Evolutionary conservation across 2,888 invertebrate genomes (phyloP), one percentile per base, ranked within the genome.

Genomic region (Hyalella azteca): DNA sequence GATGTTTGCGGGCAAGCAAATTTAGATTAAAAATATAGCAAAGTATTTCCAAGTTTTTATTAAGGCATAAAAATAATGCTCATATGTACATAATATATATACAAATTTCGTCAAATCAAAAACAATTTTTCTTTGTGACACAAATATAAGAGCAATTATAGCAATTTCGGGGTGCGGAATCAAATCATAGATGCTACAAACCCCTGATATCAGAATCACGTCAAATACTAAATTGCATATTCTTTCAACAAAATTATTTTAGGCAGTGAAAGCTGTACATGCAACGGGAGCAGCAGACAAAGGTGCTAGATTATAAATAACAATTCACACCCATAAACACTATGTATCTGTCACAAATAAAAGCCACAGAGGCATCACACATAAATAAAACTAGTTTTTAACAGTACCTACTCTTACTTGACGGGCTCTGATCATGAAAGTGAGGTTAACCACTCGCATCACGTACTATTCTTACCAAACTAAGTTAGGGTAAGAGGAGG

Each of bases 351-450:
- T 54, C 54, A 7, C 26, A 13, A 26, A 19, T 54, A 54, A 54
- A 54, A 54, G 22, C 22, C 22, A 22, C 54, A 54, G 29, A 54
- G 22, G 9, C 19, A 26, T 54, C 54, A 7, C 26, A 54, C n/a
- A n/a, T n/a, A n/a, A 54, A 54, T 54, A 54, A 54, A 54, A 54
- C 54, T 22, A 54, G 22, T 54, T 26, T 54, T n/a, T n/a, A 54
- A 26, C 15, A 49, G 3, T 22, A 49, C 49, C 49, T 49, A 22
- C 26, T 22, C n/a, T n/a, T n/a, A n/a, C n/a, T n/a, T n/a, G n/a
- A n/a, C n/a, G n/a, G n/a, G n/a, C n/a, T n/a, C n/a, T n/a, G n/a
- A n/a, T 9, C 26, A 54, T 54, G 54, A 54, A 54, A 9, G 7
- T 5, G 29, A 54, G 4, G 7, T 26, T 22, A 54, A 22, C 2